Percentiles rank a stretch among this genome's conserved stretches.
phyloP scores from a whole-genome alignment of 2,888 invertebrate genomes.

The Tinea pellionella region DNA sequence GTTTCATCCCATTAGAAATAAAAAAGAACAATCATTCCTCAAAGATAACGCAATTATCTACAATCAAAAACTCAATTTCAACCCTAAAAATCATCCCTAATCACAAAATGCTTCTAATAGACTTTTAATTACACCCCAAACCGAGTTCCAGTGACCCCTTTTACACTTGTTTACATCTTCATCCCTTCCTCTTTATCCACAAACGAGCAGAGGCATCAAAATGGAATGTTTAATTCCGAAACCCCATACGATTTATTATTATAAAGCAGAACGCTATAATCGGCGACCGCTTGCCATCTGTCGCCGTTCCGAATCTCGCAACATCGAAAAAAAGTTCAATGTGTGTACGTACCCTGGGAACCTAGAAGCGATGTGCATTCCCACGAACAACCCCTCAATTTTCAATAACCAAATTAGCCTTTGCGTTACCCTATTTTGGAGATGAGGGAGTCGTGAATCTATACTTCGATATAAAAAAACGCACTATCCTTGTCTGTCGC shows the following conservation, averaged over 20 bases:
- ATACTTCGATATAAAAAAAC: conserved; percentile 64
- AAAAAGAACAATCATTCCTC: neutral
- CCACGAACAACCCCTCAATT: conserved; percentile 74
- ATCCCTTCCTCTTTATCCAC: conserved; percentile 44
- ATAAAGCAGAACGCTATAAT: conserved; percentile 60
- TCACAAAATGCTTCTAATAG: conserved; percentile 60
- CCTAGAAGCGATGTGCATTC: conserved; percentile 72
- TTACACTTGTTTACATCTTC: conserved; percentile 70
- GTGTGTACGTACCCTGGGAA: conserved; percentile 74
- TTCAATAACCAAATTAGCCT: conserved; percentile 72
- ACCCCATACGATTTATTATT: conserved; percentile 64
- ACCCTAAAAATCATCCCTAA: conserved; percentile 50
- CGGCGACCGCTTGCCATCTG: conserved; percentile 63
- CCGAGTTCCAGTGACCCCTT: conserved; percentile 64
- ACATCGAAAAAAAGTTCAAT: conserved; percentile 59
- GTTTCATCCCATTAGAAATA: neutral
- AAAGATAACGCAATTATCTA: conserved; percentile 31
- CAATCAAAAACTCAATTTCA: conserved; percentile 35
- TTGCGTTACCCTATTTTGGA: conserved; percentile 71
- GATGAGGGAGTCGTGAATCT: conserved; percentile 69
- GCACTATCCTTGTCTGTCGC: conserved; percentile 36
- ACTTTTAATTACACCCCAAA: conserved; percentile 60
- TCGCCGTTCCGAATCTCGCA: conserved; percentile 64
- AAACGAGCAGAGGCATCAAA: conserved; percentile 61
- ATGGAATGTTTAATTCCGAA: conserved; percentile 67